Evolutionary conservation across 2,888 invertebrate species (phyloP).

Genomic region (Clostera curtula): DNA sequence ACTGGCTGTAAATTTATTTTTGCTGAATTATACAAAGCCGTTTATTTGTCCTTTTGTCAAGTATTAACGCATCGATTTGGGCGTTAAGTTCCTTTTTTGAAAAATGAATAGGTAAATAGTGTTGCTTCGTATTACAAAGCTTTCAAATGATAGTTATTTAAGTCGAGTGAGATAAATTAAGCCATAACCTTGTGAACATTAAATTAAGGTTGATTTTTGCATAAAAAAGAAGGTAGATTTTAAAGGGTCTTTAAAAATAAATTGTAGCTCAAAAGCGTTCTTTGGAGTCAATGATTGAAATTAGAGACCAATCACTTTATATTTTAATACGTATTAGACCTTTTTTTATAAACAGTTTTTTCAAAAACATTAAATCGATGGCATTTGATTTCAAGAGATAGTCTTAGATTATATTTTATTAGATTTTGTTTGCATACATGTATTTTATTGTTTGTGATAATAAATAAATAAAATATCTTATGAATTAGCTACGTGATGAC

Average conservation of each 20-base stretch:
- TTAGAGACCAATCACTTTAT: slow-evolving; percentile 28
- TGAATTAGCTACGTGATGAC: too few species aligned
- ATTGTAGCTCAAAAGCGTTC: slow-evolving; percentile 27
- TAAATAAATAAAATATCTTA: too few species aligned
- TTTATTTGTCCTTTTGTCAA: slow-evolving; percentile 70
- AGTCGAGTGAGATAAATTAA: slow-evolving; percentile 14
- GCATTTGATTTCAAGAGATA: too few species aligned
- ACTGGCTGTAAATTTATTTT: slow-evolving; percentile 14
- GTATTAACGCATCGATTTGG: slow-evolving; percentile 71
- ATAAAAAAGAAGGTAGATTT: slow-evolving; percentile 1
- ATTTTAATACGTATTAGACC: slow-evolving; percentile 24
- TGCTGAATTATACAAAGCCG: slow-evolving; percentile 65
- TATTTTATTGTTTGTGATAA: too few species aligned
- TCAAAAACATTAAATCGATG: too few species aligned
- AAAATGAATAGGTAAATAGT: slow-evolving; percentile 74
- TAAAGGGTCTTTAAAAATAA: slow-evolving; percentile 17
- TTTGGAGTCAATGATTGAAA: slow-evolving; percentile 20
- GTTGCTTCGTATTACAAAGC: slow-evolving; percentile 59
- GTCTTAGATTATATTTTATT: too few species aligned
- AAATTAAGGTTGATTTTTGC: slow-evolving; percentile 19
- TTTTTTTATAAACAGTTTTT: slow-evolving; percentile 14
- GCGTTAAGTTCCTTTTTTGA: slow-evolving; percentile 71
- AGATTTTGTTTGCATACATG: too few species aligned
- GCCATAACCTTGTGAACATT: slow-evolving; percentile 15
- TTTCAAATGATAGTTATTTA: slow-evolving; percentile 44